Evolutionary conservation across 2,888 invertebrate genomes (phyloP), one percentile per base, ranked within the genome.

Genomic region (Desoria tigrina): DNA sequence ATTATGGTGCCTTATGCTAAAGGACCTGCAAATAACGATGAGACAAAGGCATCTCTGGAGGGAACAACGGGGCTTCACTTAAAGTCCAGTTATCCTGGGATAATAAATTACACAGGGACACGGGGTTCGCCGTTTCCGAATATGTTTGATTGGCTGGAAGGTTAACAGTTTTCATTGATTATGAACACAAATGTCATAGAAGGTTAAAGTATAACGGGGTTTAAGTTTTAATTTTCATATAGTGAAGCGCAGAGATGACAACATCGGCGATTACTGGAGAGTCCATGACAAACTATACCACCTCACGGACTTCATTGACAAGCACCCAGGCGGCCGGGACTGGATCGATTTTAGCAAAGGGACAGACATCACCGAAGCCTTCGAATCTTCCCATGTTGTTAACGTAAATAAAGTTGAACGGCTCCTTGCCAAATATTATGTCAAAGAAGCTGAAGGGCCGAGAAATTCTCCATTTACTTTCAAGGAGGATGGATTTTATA

Each of bases 281-380:
- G 84, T 92, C 24, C 83, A 88, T 73, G 84, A 91, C 79, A 82
- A 83, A 51, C 81, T 97, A 23, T 97, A 96, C 79, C 92, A 97
- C 81, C 84, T 98, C 26, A 86, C 87, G 0, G 83, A 85, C 21
- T 98, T 94, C 79, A 82, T 90, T 4, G 80, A 86, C 3, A 84
- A 82, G 53, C 97, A 97, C 83, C 97, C 96, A 0, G 94, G 94
- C 39, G 92, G 95, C 1, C 77, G 82, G 0, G 87, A 88, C 78
- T 92, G 91, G 91, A 77, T 92, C 14, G 67, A 72, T 45, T 59
- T 77, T 16, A 80, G 80, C 2, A 51, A 77, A 73, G 79, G 81
- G 75, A 77, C 70, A 16, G 78, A 77, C 59, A 75, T 78, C 39
- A 78, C 79, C 3, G 79, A 79, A 65, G 77, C 78, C 9, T 79